Evolutionary conservation across 2,113 vertebrate species (phyloP), one percentile per base, ranked within the genome.

Genomic region (Anser cygnoides): DNA sequence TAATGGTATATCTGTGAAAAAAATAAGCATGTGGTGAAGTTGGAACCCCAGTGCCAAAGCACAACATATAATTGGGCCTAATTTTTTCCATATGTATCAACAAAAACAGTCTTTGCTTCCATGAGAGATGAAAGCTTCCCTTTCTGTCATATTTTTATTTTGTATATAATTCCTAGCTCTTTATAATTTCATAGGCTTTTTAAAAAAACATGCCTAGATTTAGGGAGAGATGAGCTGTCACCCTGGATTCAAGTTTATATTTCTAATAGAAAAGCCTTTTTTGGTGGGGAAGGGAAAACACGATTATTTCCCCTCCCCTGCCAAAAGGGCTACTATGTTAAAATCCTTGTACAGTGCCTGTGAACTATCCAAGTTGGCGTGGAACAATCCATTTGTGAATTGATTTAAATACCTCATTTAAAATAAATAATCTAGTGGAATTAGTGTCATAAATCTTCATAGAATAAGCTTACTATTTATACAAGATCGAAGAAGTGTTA

Each of bases 61-160:
- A 97, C 97, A 97, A 97, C 95, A 96, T 97, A 97, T 97, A 98
- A 98, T 97, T 97, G 96, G 93, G 80, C 92, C 95, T 98, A 98
- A 98, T 97, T 97, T 97, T 97, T 98, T 97, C 98, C 97, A 98
- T 97, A 98, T 98, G 97, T 97, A 97, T 98, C 97, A 98, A 98
- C 97, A 98, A 96, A 98, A 98, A 97, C 97, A 98, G 97, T 90
- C 92, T 93, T 93, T 94, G 92, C 97, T 97, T 97, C 97, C 96
- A 95, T 61, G 84, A 95, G 96, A 98, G 96, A 98, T 98, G 97
- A 98, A 98, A 98, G 97, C 86, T 73, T 97, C 92, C 83, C 83
- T 97, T 97, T 97, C 94, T 97, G 97, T 96, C 89, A 55, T 95
- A 94, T 97, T 98, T 98, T 97, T 97, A 97, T 96, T 98, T 95